Conservation (phyloP, 2,113 vertebrate species). For the Dipodomys spectabilis region DNA sequence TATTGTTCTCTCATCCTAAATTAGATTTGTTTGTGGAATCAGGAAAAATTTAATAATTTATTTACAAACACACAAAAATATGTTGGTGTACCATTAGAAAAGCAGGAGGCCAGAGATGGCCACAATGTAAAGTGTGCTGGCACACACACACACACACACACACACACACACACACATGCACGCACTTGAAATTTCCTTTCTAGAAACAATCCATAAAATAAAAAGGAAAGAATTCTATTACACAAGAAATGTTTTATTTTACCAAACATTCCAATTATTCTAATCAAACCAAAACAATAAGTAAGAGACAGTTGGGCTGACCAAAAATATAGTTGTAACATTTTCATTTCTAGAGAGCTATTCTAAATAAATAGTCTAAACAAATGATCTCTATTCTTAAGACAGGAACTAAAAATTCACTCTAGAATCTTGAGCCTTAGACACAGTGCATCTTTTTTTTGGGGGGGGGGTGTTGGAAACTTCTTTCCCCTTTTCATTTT, state of each 20-base stretch:
- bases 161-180: too few species aligned
- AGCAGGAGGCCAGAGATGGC: not conserved
- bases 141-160: too few species aligned
- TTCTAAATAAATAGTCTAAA: not conserved
- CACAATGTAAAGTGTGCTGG: not conserved
- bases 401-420: not conserved
- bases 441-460: not conserved
- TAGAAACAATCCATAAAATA: not conserved
- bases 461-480: too few species aligned
- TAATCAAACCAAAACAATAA: not conserved
- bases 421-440: not conserved
- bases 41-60: slow-evolving; percentile 48
- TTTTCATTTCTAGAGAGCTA: not conserved
- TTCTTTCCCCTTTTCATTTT: too few species aligned
- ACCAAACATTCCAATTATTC: not conserved
- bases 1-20: slow-evolving; percentile 33
- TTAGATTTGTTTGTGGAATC: not conserved
- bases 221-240: not conserved
- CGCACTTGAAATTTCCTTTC: not conserved
- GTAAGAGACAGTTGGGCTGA: not conserved
- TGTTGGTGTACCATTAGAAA: not conserved
- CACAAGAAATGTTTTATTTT: not conserved
- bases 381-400: not conserved
- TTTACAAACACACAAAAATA: slow-evolving; percentile 36
- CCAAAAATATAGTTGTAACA: not conserved